Percentiles rank a stretch among this genome's conserved stretches.
Evolutionary conservation across 2,797 vertebrate genomes (phyloP).

Genomic region (Sebastes iracundus): DNA sequence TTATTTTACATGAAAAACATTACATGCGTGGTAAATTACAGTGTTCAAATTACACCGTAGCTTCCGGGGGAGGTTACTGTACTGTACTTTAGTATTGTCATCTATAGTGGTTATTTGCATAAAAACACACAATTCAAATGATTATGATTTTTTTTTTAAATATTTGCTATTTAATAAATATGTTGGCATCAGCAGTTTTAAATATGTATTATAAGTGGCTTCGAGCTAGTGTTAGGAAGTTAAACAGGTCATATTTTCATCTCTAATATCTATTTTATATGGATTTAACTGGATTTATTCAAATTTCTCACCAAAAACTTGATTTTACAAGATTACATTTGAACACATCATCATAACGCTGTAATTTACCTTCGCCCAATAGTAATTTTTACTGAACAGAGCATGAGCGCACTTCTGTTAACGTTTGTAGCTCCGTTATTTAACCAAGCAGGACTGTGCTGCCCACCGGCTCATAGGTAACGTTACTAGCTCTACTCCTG

Average conservation of each 20-base stretch:
- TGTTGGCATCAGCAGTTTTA: background rate
- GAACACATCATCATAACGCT: background rate
- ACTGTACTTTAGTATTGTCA: no score
- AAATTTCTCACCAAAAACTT: background rate
- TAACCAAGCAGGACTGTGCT: background rate
- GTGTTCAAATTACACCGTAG: no score
- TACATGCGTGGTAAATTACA: no score
- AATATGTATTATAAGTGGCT: background rate
- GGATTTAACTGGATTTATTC: background rate
- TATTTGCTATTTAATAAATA: background rate
- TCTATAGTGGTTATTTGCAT: background rate
- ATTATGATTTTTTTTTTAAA: background rate
- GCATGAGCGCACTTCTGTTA: background rate
- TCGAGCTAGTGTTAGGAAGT: background rate
- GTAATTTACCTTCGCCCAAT: background rate
- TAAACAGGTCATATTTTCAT: background rate
- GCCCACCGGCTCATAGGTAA: background rate
- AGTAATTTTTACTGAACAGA: background rate
- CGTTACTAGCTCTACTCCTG: background rate
- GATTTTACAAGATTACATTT: background rate
- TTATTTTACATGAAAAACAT: no score
- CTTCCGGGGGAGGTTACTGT: no score
- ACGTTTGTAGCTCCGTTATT: background rate
- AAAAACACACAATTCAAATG: background rate
- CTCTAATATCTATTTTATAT: background rate